These are phyloP conservation scores for Pristionchus maxplancki DNA, from an alignment of 2,888 invertebrate species.

Conservation along the genomic window DNA sequence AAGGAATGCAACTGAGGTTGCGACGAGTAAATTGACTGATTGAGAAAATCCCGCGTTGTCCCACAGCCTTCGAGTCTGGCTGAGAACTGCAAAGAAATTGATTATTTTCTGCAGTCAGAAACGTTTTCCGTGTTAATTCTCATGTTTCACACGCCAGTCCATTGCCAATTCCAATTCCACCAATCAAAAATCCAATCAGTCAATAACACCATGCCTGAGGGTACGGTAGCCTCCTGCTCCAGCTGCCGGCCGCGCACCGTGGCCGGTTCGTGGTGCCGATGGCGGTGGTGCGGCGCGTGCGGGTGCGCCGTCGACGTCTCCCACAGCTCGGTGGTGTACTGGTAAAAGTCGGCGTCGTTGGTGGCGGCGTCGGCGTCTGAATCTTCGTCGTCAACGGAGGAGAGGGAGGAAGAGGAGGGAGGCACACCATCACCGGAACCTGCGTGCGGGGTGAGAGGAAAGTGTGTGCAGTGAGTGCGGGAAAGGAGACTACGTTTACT, in stretches of 20 bases:
- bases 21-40: not conserved
- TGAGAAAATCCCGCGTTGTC: not conserved
- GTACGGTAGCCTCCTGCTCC: not conserved
- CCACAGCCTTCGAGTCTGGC: not conserved
- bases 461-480: not conserved
- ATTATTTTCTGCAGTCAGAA: not conserved
- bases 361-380: not conserved
- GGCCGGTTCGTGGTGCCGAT: conserved; percentile 38
- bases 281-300: conserved; percentile 16
- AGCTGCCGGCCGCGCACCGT: not conserved
- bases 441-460: conserved; percentile 29
- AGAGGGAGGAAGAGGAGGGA: not conserved
- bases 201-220: conserved; percentile 40
- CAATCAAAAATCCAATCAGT: not conserved
- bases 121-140: not conserved
- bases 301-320: conserved; percentile 4
- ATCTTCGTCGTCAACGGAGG: conserved; percentile 45
- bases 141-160: not conserved
- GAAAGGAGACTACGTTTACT: not conserved
- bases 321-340: conserved; percentile 35
- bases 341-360: not conserved
- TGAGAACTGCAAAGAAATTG: not conserved
- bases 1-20: not conserved
- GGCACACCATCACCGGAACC: conserved; percentile 15
- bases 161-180: not conserved